These are phyloP conservation scores for Catocala fraxini DNA, from an alignment of 2,888 invertebrate genomes.

Conservation along the genomic window DNA sequence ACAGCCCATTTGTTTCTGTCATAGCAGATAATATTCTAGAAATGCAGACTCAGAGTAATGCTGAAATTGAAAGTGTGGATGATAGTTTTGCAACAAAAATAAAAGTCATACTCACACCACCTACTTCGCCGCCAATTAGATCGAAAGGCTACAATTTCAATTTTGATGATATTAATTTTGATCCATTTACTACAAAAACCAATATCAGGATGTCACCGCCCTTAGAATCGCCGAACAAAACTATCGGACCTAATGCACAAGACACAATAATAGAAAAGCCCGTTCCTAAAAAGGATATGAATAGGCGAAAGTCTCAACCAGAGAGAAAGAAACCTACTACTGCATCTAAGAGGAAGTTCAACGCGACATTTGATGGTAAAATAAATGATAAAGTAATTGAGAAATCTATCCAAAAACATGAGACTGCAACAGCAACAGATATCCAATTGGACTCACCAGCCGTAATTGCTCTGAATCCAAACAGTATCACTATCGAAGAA, in stretches of 20 bases:
- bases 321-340: slow-evolving; percentile 55
- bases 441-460: slow-evolving; percentile 15
- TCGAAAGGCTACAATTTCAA: slow-evolving; percentile 78
- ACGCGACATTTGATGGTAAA: slow-evolving; percentile 52
- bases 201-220: slow-evolving; percentile 73
- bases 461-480: slow-evolving; percentile 17
- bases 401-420: slow-evolving; percentile 16
- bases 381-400: slow-evolving; percentile 16
- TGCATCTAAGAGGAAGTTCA: slow-evolving; percentile 58
- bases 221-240: slow-evolving; percentile 47
- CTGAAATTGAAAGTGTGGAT: slow-evolving; percentile 27
- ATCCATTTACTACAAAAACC: slow-evolving; percentile 78
- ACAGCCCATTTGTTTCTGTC: slow-evolving; percentile 70
- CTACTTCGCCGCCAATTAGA: slow-evolving; percentile 68
- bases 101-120: slow-evolving; percentile 51
- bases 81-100: slow-evolving; percentile 45
- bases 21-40: slow-evolving; percentile 47
- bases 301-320: slow-evolving; percentile 66
- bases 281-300: slow-evolving; percentile 48
- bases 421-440: slow-evolving; percentile 10
- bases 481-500: slow-evolving; percentile 26
- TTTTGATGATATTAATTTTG: slow-evolving; percentile 74
- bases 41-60: slow-evolving; percentile 7
- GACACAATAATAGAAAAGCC: slow-evolving; percentile 32
- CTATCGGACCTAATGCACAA: slow-evolving; percentile 21